Conservation (phyloP, 2,797 vertebrate genomes). For the Calcarius lapponicus region DNA sequence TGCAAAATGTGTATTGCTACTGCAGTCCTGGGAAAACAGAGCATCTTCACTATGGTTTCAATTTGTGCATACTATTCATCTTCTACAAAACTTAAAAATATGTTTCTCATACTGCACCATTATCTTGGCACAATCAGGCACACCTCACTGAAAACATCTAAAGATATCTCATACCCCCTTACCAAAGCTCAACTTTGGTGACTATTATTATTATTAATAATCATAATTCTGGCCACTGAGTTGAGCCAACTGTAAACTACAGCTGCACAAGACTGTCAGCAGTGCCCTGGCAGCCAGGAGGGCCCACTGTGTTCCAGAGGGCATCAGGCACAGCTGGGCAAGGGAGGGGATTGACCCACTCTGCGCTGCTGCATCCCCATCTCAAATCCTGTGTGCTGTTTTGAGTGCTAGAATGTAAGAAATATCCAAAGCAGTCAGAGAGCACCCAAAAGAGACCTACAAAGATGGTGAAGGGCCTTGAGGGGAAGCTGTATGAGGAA, state of each 20-base stretch:
- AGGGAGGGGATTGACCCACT: background rate
- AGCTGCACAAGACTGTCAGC: background rate
- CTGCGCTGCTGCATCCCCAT: background rate
- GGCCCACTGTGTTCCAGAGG: background rate
- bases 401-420: too few species aligned
- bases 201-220: background rate
- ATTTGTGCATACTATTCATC: background rate
- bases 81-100: background rate
- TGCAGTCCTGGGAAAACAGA: background rate
- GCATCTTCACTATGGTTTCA: background rate
- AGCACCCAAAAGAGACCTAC: background rate
- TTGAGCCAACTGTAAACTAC: background rate
- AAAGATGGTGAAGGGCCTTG: background rate
- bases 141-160: background rate
- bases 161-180: background rate
- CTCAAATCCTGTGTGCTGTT: background rate
- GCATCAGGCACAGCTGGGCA: background rate
- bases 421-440: background rate
- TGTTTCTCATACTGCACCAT: background rate
- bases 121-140: background rate
- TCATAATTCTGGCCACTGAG: background rate
- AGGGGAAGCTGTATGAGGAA: rapidly evolving
- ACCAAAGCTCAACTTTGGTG: background rate
- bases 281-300: background rate
- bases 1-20: background rate